Percentiles rank a stretch among this genome's conserved stretches.
phyloP scores from a whole-genome alignment of 2,113 vertebrate genomes.

The Pteronura brasiliensis region DNA sequence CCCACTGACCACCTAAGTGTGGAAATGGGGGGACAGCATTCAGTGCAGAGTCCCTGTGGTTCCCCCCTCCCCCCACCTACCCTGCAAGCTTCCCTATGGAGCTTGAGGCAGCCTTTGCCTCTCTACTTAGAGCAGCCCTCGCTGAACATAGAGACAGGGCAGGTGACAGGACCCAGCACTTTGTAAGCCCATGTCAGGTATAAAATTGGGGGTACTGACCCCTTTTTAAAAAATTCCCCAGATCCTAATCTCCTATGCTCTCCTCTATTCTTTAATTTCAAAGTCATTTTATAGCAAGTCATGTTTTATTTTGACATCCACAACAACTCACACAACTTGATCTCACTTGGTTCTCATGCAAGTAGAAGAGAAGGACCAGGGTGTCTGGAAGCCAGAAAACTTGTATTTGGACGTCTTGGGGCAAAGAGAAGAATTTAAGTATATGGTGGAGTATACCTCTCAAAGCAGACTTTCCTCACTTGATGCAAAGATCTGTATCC shows the following conservation, averaged over 20 bases:
- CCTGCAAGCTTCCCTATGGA: neutral
- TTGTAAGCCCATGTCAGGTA: neutral
- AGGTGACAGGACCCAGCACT: fast-evolving
- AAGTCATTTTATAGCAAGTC: neutral
- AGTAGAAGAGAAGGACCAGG: neutral
- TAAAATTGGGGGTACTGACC: neutral
- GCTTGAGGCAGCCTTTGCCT: neutral
- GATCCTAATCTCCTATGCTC: neutral
- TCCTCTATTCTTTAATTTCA: neutral
- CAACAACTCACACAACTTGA: neutral
- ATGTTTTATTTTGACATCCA: neutral
- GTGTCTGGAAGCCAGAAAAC: neutral
- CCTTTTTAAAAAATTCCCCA: neutral
- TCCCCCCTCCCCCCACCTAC: neutral
- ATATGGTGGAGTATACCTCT: neutral
- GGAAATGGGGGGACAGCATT: neutral
- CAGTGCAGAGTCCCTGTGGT: neutral
- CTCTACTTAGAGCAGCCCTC: neutral
- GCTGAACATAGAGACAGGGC: neutral
- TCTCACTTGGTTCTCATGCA: neutral
- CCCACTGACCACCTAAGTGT: neutral
- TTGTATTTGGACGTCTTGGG: neutral
- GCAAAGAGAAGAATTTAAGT: neutral
- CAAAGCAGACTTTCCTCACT: neutral
- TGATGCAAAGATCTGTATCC: neutral